Evolutionary conservation across 2,113 vertebrate species (phyloP), one percentile per base, ranked within the genome.

Genomic region (Tachysurus fulvidraco): DNA sequence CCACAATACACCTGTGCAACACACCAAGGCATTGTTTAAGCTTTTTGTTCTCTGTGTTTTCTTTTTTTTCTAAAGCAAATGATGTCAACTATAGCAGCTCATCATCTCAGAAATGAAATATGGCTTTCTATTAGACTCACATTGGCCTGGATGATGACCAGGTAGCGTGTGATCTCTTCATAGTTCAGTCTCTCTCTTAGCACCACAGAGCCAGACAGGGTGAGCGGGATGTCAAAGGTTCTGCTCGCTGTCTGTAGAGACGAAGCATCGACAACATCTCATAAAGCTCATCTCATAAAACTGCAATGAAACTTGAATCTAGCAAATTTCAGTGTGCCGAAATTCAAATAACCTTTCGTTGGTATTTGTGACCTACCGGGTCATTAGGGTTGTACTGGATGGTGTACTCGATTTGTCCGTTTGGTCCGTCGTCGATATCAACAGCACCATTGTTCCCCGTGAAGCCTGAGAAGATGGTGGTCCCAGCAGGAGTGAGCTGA

Each of bases 371-470:
- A 93, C 93, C 79, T 95, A 99, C 98, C 89, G 96, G 96, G 86
- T 99, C 97, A 57, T 94, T 95, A 0, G 97, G 96, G 90, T 99
- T 99, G 91, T 96, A 96, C 69, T 95, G 96, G 91, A 99, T 97
- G 84, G 97, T 95, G 83, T 99, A 99, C 89, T 99, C 98, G 83
- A 99, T 98, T 91, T 99, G 98, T 89, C 97, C 98, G 0, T 99
- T 99, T 0, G 98, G 97, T 52, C 98, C 98, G 41, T 99, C 98
- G 52, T 99, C 98, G 2, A 99, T 99, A 92, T 99, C 98, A 83
- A 88, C 94, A 87, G 98, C 98, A 81, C 98, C 98, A 23, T 96
- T 97, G 91, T 96, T 97, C 86, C 96, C 97, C 76, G 92, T 95
- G 92, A 99, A 99, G 65, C 97, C 97, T 50, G 97, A 97, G 85